Conservation (phyloP, 2,113 vertebrate species). For the Cynoglossus semilaevis region DNA sequence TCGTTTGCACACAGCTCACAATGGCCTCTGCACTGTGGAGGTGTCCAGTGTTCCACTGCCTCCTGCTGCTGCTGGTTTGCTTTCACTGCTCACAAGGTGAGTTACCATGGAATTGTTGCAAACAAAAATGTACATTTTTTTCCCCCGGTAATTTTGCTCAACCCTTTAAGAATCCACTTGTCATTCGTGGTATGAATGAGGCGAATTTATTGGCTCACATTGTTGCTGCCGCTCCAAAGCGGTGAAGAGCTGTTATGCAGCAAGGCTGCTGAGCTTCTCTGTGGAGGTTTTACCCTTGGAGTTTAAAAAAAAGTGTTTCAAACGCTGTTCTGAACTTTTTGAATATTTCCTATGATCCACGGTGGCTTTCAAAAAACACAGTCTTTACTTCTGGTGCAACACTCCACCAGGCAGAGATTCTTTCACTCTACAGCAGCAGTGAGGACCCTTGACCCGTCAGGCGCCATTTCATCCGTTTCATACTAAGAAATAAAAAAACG, state of each 20-base stretch:
- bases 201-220: constrained; percentile 45
- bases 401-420: neutral
- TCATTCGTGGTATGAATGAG: constrained; percentile 48
- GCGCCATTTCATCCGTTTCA: no score
- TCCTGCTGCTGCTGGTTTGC: constrained; percentile 65
- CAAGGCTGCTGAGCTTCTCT: constrained; percentile 34
- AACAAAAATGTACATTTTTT: constrained; percentile 9
- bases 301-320: constrained; percentile 35
- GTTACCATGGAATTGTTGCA: constrained; percentile 44
- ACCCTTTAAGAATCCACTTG: constrained; percentile 43
- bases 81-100: constrained; percentile 72
- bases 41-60: constrained; percentile 60
- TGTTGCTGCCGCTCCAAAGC: constrained; percentile 28
- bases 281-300: constrained; percentile 46
- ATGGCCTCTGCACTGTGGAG: constrained; percentile 72
- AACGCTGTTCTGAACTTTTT: constrained; percentile 5
- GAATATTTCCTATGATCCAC: constrained; percentile 11
- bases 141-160: constrained; percentile 31
- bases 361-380: constrained; percentile 13
- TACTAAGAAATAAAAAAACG: no score
- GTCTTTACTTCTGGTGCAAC: constrained; percentile 6
- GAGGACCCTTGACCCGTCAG: no score
- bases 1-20: constrained; percentile 46
- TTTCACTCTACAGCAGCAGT: neutral
- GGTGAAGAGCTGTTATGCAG: constrained; percentile 25